Evolutionary conservation across 2,888 invertebrate species (phyloP), one percentile per base, ranked within the genome.

Genomic region (Apoderus coryli): DNA sequence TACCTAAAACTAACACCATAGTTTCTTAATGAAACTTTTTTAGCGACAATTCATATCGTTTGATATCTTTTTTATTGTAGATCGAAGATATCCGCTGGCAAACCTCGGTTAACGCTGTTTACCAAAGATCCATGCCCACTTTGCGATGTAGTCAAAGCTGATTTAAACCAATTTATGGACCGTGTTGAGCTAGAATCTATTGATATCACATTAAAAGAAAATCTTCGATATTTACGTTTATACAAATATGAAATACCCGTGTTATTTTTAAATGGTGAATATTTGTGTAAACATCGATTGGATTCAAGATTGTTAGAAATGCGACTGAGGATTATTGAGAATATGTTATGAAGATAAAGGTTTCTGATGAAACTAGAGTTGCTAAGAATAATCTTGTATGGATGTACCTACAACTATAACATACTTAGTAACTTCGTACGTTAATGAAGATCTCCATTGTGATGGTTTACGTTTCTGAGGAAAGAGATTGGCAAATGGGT

Each of bases 241-340:
- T 90, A 85, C 50, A 68, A 75, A 39, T 67, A 76, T 51, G 86
- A 90, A 51, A 89, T 90, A 49, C 89, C 90, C 23, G 89, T 90
- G 5, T 57, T 90, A 42, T 85, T 86, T 57, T 63, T 89, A 4
- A 78, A 88, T 59, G 80, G 78, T 4, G 67, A 76, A 45, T 89
- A 70, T 58, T 61, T 90, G 25, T 81, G 82, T 51, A 82, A 76
- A 64, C 79, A 82, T 53, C 65, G 57, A 36, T 59, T 84, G 41
- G 67, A 82, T 55, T 60, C 54, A 34, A 53, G 60, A 27, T 51
- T 73, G 33, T 59, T 77, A 19, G 40, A 45, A 29, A 27, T 40
- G 24, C 47, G 35, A 35, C 37, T 49, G 14, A 31, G 31, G 15
- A n/a, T n/a, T n/a, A n/a, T n/a, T n/a, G n/a, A n/a, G n/a, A 29